phyloP scores from a whole-genome alignment of 1,140 invertebrate genomes.

The Copidosoma floridanum region DNA sequence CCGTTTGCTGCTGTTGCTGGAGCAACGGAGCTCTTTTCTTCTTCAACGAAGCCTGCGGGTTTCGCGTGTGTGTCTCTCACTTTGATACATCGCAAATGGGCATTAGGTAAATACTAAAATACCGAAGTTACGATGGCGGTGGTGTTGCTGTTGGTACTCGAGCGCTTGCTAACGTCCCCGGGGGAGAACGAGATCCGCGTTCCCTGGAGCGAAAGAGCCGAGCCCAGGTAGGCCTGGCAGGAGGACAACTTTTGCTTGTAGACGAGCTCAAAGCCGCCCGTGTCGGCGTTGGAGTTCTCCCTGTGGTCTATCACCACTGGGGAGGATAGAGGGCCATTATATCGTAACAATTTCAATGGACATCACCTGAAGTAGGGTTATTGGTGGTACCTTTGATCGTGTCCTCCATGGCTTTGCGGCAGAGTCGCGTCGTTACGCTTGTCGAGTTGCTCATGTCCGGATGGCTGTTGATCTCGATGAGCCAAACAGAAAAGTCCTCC shows the following conservation, averaged over 20 bases:
- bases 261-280: conserved; percentile 82
- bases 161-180: background rate
- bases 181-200: background rate
- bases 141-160: no score
- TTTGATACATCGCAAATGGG: no score
- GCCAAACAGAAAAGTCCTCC: conserved; percentile 85
- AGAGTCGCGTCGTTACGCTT: conserved; percentile 82
- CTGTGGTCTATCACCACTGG: conserved; percentile 84
- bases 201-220: conserved; percentile 73
- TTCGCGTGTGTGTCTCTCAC: no score
- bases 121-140: no score
- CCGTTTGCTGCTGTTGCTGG: conserved; percentile 38
- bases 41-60: background rate
- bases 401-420: conserved; percentile 85
- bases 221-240: conserved; percentile 81
- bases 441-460: conserved; percentile 88
- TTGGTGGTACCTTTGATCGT: conserved; percentile 78
- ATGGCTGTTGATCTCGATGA: conserved; percentile 93
- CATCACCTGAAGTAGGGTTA: background rate
- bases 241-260: conserved; percentile 72
- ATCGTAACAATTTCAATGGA: no score
- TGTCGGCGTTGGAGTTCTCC: conserved; percentile 74
- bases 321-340: no score
- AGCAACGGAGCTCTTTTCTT: background rate
- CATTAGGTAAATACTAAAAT: no score